Percentiles rank a stretch among this genome's conserved stretches.
phyloP scores from a whole-genome alignment of 35 echinoderm and acorn worm genomes.

The Amphiura filiformis region DNA sequence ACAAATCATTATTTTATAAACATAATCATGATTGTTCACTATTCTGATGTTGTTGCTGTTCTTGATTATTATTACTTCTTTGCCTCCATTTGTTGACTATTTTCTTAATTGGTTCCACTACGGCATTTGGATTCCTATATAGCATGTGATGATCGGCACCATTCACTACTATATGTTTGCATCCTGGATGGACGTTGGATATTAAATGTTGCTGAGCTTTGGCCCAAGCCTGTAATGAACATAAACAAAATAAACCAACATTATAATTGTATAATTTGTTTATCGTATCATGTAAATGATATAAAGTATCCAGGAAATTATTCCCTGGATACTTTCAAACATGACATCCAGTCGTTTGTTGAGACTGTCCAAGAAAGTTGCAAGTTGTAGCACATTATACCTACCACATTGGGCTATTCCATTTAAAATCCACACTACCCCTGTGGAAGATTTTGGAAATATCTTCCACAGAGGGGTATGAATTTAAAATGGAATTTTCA shows the following conservation, averaged over 20 bases:
- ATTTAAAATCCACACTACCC: too few species aligned
- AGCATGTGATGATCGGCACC: slow-evolving; percentile 90
- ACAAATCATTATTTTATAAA: too few species aligned
- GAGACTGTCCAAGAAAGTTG: too few species aligned
- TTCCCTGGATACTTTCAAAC: too few species aligned
- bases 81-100: slow-evolving; percentile 69
- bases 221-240: slow-evolving; percentile 73
- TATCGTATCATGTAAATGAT: not conserved
- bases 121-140: slow-evolving; percentile 86
- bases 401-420: too few species aligned
- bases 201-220: slow-evolving; percentile 72
- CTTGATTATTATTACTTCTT: not conserved
- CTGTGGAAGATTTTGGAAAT: too few species aligned
- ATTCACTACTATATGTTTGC: slow-evolving; percentile 80
- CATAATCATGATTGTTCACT: too few species aligned
- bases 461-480: too few species aligned
- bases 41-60: not conserved
- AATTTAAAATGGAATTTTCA: too few species aligned
- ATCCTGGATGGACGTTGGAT: slow-evolving; percentile 49
- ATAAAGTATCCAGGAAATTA: not conserved
- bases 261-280: too few species aligned
- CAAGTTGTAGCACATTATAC: too few species aligned
- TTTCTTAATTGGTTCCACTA: slow-evolving; percentile 81
- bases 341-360: too few species aligned
- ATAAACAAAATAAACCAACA: not conserved